Evolutionary conservation across 2,113 vertebrate species (phyloP).

Genomic region (Sceloporus undulatus): DNA sequence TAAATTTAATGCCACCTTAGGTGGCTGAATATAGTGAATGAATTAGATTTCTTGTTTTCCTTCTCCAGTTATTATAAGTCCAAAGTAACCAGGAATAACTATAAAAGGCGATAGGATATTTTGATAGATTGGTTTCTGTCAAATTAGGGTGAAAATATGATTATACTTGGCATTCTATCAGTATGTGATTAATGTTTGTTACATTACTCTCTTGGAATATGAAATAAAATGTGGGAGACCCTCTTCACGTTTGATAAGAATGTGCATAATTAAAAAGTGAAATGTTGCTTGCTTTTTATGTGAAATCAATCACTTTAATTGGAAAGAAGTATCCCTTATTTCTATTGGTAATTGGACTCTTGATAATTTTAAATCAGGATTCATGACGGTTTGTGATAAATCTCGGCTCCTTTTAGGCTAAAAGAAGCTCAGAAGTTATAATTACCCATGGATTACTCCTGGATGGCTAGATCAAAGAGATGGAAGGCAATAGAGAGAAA

Average conservation of each 20-base stretch:
- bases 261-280: slow-evolving; percentile 74
- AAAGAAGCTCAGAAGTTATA: slow-evolving; percentile 70
- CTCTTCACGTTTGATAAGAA: slow-evolving; percentile 65
- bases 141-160: slow-evolving; percentile 43
- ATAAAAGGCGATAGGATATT: slow-evolving; percentile 18
- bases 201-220: slow-evolving; percentile 47
- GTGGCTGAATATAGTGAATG: slow-evolving; percentile 24
- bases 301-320: slow-evolving; percentile 78
- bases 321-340: slow-evolving; percentile 60
- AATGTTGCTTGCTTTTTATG: slow-evolving; percentile 61
- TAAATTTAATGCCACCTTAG: slow-evolving; percentile 1
- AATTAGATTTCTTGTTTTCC: slow-evolving; percentile 8
- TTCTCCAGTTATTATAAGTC: slow-evolving; percentile 29
- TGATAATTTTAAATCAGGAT: slow-evolving; percentile 73
- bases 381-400: slow-evolving; percentile 73
- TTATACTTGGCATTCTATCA: slow-evolving; percentile 35
- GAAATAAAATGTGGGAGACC: slow-evolving; percentile 65
- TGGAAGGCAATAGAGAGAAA: slow-evolving; percentile 44
- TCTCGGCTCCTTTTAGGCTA: slow-evolving; percentile 67
- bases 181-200: slow-evolving; percentile 63
- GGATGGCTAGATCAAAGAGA: slow-evolving; percentile 69
- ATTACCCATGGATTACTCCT: slow-evolving; percentile 67
- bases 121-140: slow-evolving; percentile 45
- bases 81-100: slow-evolving; percentile 28
- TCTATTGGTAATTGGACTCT: slow-evolving; percentile 68